Evolutionary conservation across 2,797 vertebrate species (phyloP), one percentile per base, ranked within the genome.

Genomic region (Pristis pectinata): DNA sequence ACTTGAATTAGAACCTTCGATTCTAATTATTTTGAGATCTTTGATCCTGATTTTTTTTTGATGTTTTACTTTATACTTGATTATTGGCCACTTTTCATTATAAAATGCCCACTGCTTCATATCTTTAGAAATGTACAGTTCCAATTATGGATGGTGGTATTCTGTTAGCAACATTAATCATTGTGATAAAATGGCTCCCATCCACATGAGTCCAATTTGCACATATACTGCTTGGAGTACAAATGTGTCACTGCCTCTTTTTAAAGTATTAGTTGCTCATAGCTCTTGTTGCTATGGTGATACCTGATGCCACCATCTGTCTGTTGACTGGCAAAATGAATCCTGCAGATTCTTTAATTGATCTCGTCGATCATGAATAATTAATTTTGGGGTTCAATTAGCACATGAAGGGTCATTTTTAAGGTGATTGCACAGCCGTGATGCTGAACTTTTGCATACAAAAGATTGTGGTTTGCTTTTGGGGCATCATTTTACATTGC

Each of bases 161-260:
- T 96, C 95, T 94, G 94, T 95, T 95, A 94, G 95, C n/a, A 79
- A 94, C 94, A 96, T 10, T 95, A 96, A 96, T 96, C 96, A 96
- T 96, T 97, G 95, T 95, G 96, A 95, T 64, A 92, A 96, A 96
- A 96, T 96, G 96, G 94, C 95, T 96, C 17, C 74, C 95, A 95
- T 94, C 97, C 97, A 96, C 95, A 94, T 95, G 96, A 97, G 97
- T 96, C 96, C 96, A 97, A 97, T 98, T 97, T 97, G 96, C 96
- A 96, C 95, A 95, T 94, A 94, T 95, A 34, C 44, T 95, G 95
- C 91, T 95, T 96, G 96, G 95, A 95, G 95, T 95, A 67, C 95
- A 95, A 82, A 74, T 8, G 95, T 95, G 97, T 96, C 97, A 96
- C 96, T 95, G 93, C 82, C 96, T 95, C 95, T 96, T 96, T 96